Evolutionary conservation across 2,797 vertebrate genomes (phyloP).

Genomic region (Parambassis ranga): DNA sequence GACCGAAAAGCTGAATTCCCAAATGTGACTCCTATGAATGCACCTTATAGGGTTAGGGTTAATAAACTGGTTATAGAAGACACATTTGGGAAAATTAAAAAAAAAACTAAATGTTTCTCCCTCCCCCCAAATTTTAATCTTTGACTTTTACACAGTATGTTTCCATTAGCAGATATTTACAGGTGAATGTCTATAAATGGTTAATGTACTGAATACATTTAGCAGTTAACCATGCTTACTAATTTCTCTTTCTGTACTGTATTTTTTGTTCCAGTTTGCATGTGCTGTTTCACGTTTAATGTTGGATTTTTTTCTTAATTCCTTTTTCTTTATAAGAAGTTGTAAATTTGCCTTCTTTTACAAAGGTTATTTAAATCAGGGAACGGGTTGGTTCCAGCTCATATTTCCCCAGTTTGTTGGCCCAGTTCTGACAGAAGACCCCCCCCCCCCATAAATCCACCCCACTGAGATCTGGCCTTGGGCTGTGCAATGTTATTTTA

Average conservation of each 20-base stretch:
- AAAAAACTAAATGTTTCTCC: background rate
- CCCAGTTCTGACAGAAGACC: constrained; percentile 57
- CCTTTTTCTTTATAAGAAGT: constrained; percentile 82
- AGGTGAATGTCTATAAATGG: background rate
- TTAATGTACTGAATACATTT: constrained; percentile 25
- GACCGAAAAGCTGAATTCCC: background rate
- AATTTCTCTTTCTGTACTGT: constrained; percentile 13
- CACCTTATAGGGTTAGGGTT: constrained; percentile 67
- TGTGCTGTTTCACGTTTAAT: constrained; percentile 49
- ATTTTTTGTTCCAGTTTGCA: background rate
- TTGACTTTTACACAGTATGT: constrained; percentile 1
- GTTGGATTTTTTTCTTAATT: constrained; percentile 60
- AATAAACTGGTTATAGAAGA: constrained; percentile 44
- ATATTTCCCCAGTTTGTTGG: constrained; percentile 51
- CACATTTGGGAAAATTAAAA: constrained; percentile 21
- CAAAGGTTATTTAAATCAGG: constrained; percentile 79
- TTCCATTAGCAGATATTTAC: background rate
- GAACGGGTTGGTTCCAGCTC: constrained; percentile 76
- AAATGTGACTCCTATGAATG: constrained; percentile 53
- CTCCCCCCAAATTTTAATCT: background rate
- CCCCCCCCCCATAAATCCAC: background rate
- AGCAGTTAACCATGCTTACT: constrained; percentile 20
- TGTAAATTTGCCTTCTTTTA: constrained; percentile 77
- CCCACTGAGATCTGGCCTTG: constrained; percentile 49
- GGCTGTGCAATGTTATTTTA: constrained; percentile 64